Evolutionary conservation across 2,113 vertebrate genomes (phyloP), one percentile per base, ranked within the genome.

Genomic region (Ammospiza nelsoni): DNA sequence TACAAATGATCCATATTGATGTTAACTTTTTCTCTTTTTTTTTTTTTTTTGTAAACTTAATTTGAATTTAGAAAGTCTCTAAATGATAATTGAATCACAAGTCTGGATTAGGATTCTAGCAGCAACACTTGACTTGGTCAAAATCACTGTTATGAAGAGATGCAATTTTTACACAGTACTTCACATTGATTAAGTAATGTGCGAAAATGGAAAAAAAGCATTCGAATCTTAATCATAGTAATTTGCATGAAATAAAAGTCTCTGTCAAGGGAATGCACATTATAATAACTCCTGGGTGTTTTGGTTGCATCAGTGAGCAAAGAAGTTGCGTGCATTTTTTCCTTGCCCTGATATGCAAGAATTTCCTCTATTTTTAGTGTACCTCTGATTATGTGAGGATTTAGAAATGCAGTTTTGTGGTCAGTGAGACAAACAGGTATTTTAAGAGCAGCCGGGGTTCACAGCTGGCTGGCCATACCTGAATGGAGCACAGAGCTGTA

Each of bases 111-210:
- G 98, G 98, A 99, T 99, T 99, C 99, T 99, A 99, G 98, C 98
- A 99, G 99, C 98, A 98, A 98, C 99, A 99, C 99, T 99, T 99
- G 99, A 99, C 99, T 99, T 99, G 99, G 99, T 99, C 99, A 99
- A 99, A 99, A 99, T 98, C 98, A 99, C 99, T 98, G 99, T 99
- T 99, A 99, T 98, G 97, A 97, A 98, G 98, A 98, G 98, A 99
- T 98, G 98, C 98, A 98, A 99, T 99, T 99, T 99, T 99, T 99
- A 99, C 99, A 99, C 98, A 98, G 98, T 99, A 99, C 99, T 99
- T 99, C 99, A 99, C 99, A 99, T 99, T 99, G 99, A 99, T 99
- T 99, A 99, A 98, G 98, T 99, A 99, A 99, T 98, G 99, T 99
- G 98, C 92, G 98, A 98, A 98, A 98, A 99, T 96, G 98, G 98